A percentile compares a stretch with the other conserved stretches of the same genome.
Conservation (phyloP, 2,888 invertebrate species). For the Apantesis nais region DNA sequence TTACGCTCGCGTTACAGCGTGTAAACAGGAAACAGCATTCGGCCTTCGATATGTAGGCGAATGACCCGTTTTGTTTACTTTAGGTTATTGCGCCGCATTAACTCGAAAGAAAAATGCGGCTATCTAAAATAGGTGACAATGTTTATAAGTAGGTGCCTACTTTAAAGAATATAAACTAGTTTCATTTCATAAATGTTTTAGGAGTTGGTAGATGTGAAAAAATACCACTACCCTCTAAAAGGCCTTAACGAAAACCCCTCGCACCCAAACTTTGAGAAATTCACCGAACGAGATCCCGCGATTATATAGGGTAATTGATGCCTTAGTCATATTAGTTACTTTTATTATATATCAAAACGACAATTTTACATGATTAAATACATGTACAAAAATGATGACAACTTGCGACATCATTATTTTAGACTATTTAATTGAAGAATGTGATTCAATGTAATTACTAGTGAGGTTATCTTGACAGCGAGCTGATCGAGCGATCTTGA, state of each 20-base stretch:
- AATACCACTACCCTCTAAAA: background rate
- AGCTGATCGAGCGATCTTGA: too few relatives aligned
- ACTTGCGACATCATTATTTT: too few relatives aligned
- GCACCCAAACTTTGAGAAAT: too few relatives aligned
- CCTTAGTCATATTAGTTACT: too few relatives aligned
- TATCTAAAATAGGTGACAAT: background rate
- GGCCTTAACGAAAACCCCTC: background rate
- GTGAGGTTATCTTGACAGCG: too few relatives aligned
- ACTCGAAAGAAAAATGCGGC: background rate
- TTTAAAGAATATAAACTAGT: background rate
- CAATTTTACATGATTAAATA: too few relatives aligned
- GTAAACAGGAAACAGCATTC: conserved; percentile 59
- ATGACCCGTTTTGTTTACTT: conserved; percentile 45
- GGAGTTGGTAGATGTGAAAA: background rate
- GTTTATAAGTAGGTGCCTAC: background rate
- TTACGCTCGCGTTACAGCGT: conserved; percentile 35
- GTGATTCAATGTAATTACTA: too few relatives aligned
- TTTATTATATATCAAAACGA: too few relatives aligned
- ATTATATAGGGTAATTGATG: too few relatives aligned
- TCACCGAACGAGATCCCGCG: too few relatives aligned
- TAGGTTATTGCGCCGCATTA: conserved; percentile 10
- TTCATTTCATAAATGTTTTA: background rate
- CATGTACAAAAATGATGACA: too few relatives aligned
- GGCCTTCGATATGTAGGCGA: conserved; percentile 49
- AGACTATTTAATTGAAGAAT: too few relatives aligned